Base-by-base conservation (phyloP, 2,113 vertebrate genomes). In the Oplegnathus fasciatus region DNA sequence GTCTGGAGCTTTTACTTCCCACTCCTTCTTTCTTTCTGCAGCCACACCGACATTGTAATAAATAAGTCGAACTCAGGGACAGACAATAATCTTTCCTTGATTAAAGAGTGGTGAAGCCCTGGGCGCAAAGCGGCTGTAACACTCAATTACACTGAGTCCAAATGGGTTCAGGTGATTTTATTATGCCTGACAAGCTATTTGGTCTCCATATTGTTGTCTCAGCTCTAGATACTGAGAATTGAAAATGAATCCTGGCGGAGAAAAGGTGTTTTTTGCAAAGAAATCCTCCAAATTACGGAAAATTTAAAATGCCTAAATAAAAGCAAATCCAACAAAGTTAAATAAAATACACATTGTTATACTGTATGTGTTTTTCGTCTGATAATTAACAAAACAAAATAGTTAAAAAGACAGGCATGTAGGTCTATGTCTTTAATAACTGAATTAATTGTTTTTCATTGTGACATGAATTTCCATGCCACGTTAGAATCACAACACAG, bases 21-120 rank as follows among this genome's bases (percentile, higher is more conserved):
- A 10, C 71, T 83, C 57, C 10, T 44, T n/a, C 77, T 30, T 55
- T 79, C 50, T 69, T 37, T 81, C 72, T 75, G 40, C 64, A 46
- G 62, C 72, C 28, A 2, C 52, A 9, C 58, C 4, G 17, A 44
- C 26, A 2, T 40, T 57, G n/a, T 76, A 81, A 83, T 84, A 68
- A 82, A 79, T 77, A 76, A 88, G 71, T 68, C 24, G 6, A 80
- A 83, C 79, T 84, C 66, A 8, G 81, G 75, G 62, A 83, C 69
- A 71, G 64, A 80, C 58, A 13, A 85, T 85, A 74, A 86, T 86
- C 71, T 75, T 46, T 68, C 32, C 66, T 58, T 82, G 70, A 90
- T 88, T 83, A 86, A 88, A 87, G 64, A 54, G 48, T 15, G 55
- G 60, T 28, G 62, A 64, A 78, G 30, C 80, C 69, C 64, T 17